Percentiles rank a stretch among this genome's conserved stretches.
Evolutionary conservation across 92 coral and sea anemone species (phyloP).

Genomic region (Epizoanthus illoricatus): DNA sequence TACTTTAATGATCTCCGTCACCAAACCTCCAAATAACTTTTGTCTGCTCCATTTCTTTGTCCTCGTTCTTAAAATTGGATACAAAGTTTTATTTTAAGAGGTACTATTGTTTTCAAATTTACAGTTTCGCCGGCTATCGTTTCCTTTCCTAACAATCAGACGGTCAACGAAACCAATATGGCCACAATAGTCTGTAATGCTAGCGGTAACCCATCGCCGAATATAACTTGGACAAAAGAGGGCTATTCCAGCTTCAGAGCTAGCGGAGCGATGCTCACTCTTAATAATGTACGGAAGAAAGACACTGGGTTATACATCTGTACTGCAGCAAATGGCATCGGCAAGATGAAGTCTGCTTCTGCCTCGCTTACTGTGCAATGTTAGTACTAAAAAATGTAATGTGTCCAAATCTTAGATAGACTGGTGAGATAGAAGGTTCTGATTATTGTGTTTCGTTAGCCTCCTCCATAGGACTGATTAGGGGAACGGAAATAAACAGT

Average conservation of each 20-base stretch:
- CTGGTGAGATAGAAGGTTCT: too few species aligned
- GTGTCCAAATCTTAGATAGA: background rate
- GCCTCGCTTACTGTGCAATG: slow-evolving; percentile 39
- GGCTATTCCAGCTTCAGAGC: background rate
- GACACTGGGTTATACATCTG: slow-evolving; percentile 39
- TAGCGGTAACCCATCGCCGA: slow-evolving; percentile 57
- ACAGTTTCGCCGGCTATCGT: slow-evolving; percentile 28
- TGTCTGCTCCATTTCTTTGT: too few species aligned
- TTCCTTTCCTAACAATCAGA: slow-evolving; percentile 15
- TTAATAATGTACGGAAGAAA: background rate
- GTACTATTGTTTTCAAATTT: background rate
- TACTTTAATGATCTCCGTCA: too few species aligned
- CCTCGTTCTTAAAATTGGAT: too few species aligned
- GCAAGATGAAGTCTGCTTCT: slow-evolving; percentile 7
- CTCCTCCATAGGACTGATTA: too few species aligned
- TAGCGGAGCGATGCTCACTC: background rate
- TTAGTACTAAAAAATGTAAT: slow-evolving; percentile 14
- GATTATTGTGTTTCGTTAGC: too few species aligned
- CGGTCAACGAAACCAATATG: slow-evolving; percentile 48
- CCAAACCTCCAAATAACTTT: too few species aligned
- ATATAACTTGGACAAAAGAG: slow-evolving; percentile 48
- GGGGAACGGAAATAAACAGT: too few species aligned
- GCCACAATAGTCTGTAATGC: slow-evolving; percentile 49
- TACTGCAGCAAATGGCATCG: slow-evolving; percentile 52
- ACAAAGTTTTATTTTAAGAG: too few species aligned